These are phyloP conservation scores for Pseudopleuronectes americanus DNA, from an alignment of 2,797 vertebrate species.

Conservation along the genomic window DNA sequence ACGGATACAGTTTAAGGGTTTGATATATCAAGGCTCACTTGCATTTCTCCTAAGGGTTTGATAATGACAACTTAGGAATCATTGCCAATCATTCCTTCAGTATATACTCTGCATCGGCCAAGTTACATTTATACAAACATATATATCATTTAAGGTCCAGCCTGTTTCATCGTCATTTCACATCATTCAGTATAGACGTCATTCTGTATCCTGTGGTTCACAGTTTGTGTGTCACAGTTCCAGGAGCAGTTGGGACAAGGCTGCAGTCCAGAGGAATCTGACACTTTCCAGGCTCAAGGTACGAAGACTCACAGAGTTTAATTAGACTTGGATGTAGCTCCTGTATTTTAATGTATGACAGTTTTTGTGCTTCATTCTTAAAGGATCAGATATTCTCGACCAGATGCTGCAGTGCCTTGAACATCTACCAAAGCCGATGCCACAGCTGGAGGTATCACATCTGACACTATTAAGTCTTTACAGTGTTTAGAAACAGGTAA, in stretches of 20 bases:
- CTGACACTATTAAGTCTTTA: too few species aligned
- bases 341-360: not conserved
- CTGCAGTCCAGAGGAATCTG: constrained; percentile 82
- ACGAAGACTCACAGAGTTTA: not conserved
- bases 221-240: constrained; percentile 66
- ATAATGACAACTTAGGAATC: too few species aligned
- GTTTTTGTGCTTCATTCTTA: constrained; percentile 18
- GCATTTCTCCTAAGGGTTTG: too few species aligned
- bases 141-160: too few species aligned
- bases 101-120: too few species aligned
- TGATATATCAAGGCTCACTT: too few species aligned
- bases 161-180: too few species aligned
- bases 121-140: too few species aligned
- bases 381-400: constrained; percentile 85
- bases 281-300: constrained; percentile 85
- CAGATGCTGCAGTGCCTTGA: constrained; percentile 88
- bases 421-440: constrained; percentile 86
- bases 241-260: constrained; percentile 83
- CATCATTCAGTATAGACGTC: too few species aligned
- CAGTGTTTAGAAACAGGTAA: too few species aligned
- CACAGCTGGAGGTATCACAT: constrained; percentile 81
- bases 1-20: too few species aligned
- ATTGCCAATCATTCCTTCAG: too few species aligned
- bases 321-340: not conserved
- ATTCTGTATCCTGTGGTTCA: not conserved